Conservation (phyloP, 2,797 vertebrate species). For the Typhlichthys eigenmanni region DNA sequence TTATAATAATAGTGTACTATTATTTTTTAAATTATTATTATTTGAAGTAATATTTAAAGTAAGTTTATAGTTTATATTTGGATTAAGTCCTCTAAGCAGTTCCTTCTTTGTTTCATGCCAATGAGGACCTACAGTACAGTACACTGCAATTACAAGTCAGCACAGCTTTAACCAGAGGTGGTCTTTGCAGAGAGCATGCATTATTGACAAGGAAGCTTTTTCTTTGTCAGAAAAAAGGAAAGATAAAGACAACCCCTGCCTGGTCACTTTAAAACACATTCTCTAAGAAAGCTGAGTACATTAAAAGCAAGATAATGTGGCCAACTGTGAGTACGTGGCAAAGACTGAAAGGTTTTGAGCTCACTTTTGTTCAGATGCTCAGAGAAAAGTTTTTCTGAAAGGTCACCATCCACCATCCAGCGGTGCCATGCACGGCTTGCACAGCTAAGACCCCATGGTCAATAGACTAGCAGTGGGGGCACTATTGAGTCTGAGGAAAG, state of each 20-base stretch:
- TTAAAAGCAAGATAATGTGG: constrained; percentile 38
- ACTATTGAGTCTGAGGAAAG: constrained; percentile 16
- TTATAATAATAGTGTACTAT: too few species aligned
- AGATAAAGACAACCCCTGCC: constrained; percentile 38
- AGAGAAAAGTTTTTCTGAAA: constrained; percentile 42
- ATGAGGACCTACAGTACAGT: neutral
- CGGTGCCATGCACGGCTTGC: constrained; percentile 22
- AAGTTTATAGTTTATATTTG: too few species aligned
- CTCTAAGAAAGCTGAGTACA: constrained; percentile 30
- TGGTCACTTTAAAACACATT: constrained; percentile 33
- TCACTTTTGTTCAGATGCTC: constrained; percentile 14
- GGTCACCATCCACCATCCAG: constrained; percentile 38
- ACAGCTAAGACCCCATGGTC: constrained; percentile 37
- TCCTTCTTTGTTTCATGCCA: too few species aligned
- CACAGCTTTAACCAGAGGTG: constrained; percentile 15
- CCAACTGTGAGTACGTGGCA: constrained; percentile 51
- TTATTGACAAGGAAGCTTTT: constrained; percentile 57
- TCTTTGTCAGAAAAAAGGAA: constrained; percentile 30
- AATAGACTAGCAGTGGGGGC: constrained; percentile 26
- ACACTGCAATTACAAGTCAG: too few species aligned
- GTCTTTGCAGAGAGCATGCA: constrained; percentile 48
- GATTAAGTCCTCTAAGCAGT: too few species aligned
- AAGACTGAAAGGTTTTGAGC: constrained; percentile 50
- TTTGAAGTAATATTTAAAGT: too few species aligned
- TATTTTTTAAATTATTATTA: too few species aligned